These are phyloP conservation scores for Sterrhoptilus dennistouni DNA, from an alignment of 2,113 vertebrate species.

Conservation along the genomic window DNA sequence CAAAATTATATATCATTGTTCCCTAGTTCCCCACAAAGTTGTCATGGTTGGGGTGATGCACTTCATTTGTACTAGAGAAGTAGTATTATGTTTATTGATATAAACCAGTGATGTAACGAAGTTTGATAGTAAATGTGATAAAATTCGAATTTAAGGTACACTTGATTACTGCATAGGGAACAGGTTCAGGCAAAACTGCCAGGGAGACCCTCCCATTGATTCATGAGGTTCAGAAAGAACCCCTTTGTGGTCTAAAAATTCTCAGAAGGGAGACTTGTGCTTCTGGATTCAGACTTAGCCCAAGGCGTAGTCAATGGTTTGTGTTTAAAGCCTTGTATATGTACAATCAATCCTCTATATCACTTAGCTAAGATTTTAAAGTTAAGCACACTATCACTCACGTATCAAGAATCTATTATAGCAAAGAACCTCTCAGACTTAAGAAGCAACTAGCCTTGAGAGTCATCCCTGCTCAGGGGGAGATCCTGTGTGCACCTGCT, in stretches of 20 bases:
- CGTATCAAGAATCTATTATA: neutral
- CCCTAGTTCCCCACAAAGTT: neutral
- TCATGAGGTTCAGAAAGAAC: neutral
- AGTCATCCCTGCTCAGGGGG: neutral
- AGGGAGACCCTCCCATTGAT: accelerated
- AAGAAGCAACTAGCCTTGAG: neutral
- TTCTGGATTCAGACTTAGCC: neutral
- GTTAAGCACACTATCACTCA: neutral
- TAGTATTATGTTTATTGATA: neutral
- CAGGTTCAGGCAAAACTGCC: neutral
- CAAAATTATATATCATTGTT: neutral
- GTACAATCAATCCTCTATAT: neutral
- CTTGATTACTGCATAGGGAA: neutral
- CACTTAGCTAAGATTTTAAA: neutral
- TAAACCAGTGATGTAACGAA: neutral
- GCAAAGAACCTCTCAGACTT: neutral
- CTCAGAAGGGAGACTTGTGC: neutral
- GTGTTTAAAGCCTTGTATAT: neutral
- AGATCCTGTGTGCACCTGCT: neutral
- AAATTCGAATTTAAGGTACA: accelerated
- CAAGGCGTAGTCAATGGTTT: neutral
- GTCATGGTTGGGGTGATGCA: neutral
- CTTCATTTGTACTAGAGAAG: neutral
- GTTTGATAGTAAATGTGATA: neutral
- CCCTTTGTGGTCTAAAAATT: neutral